Conservation (phyloP, 2,797 vertebrate species). For the Melanotaenia parkinsoni region DNA sequence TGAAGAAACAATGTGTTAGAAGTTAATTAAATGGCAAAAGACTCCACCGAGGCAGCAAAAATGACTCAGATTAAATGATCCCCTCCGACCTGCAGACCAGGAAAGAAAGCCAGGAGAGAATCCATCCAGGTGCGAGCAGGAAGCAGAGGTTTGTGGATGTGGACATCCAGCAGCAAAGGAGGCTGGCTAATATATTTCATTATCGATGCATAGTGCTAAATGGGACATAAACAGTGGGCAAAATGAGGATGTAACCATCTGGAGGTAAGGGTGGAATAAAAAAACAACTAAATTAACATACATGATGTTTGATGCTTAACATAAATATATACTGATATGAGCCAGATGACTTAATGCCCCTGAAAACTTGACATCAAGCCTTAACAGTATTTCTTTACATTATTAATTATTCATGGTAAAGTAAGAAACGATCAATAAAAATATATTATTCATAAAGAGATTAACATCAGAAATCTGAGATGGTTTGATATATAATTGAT, state of each 20-base stretch:
- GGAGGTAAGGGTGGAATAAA: background rate
- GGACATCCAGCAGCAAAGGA: conserved; percentile 94
- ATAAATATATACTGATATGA: background rate
- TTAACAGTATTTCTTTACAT: background rate
- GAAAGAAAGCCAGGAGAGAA: conserved; percentile 96
- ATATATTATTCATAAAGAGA: conserved; percentile 4
- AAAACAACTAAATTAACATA: background rate
- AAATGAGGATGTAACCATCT: conserved; percentile 7
- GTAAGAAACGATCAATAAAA: conserved; percentile 5
- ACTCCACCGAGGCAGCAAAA: background rate
- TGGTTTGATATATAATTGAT: background rate
- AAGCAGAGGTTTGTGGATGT: conserved; percentile 97
- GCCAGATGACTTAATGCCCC: background rate
- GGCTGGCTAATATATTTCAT: conserved; percentile 99
- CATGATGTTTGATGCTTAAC: background rate
- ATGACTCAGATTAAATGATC: background rate
- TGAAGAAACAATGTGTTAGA: conserved; percentile 50
- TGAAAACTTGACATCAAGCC: conserved; percentile 1
- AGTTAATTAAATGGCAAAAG: background rate
- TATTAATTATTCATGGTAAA: conserved; percentile 1
- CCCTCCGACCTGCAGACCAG: conserved; percentile 91
- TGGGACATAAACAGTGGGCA: conserved; percentile 13
- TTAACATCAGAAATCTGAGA: background rate
- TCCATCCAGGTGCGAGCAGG: conserved; percentile 99
- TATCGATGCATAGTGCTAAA: conserved; percentile 97